A percentile compares a stretch with the other conserved stretches of the same genome.
Evolutionary conservation across 2,797 vertebrate species (phyloP).

Genomic region (Paguma larvata): DNA sequence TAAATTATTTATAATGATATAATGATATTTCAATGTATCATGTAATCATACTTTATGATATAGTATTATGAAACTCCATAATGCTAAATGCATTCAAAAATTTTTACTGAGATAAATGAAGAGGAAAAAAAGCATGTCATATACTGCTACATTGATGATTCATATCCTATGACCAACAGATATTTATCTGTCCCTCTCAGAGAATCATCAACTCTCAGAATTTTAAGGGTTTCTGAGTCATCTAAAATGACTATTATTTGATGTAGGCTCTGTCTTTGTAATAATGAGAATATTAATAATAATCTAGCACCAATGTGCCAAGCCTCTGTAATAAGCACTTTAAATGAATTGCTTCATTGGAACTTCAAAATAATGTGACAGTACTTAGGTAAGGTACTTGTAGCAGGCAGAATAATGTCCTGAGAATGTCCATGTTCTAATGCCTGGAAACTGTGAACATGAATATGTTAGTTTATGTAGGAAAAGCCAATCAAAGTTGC

Average conservation of each 20-base stretch:
- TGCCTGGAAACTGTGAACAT: neutral
- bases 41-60: neutral
- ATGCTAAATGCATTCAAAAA: constrained; percentile 39
- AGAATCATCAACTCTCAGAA: constrained; percentile 18
- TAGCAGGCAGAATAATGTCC: neutral
- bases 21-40: neutral
- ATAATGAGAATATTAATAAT: neutral
- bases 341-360: constrained; percentile 24
- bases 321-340: neutral
- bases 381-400: neutral
- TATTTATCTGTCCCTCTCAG: neutral
- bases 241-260: constrained; percentile 4
- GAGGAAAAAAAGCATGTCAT: neutral
- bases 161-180: neutral
- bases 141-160: constrained; percentile 39
- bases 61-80: constrained; percentile 38
- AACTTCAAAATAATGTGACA: neutral
- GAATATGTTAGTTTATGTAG: neutral
- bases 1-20: constrained; percentile 37
- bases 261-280: constrained; percentile 40
- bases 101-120: constrained; percentile 22
- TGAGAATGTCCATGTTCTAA: neutral
- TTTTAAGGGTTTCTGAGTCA: constrained; percentile 41
- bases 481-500: constrained; percentile 14
- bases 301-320: neutral